Evolutionary conservation across 2,113 vertebrate genomes (phyloP).

Genomic region (Daubentonia madagascariensis): DNA sequence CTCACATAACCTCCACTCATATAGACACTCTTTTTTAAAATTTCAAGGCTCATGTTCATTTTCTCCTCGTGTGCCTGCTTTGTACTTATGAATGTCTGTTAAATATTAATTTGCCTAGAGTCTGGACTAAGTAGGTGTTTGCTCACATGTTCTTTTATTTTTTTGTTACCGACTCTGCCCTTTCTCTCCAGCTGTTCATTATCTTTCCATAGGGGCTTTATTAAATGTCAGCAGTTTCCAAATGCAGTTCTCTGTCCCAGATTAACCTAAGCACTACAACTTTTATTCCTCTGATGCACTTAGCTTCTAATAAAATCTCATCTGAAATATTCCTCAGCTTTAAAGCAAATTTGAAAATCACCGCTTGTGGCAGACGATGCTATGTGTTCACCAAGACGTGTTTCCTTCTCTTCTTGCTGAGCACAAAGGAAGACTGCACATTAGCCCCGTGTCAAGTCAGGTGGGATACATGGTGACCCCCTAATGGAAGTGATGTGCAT

Average conservation of each 20-base stretch:
- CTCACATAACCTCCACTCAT: too few species aligned
- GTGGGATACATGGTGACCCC: background rate
- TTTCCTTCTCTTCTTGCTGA: background rate
- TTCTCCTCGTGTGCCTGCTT: background rate
- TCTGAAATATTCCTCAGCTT: background rate
- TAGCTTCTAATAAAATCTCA: background rate
- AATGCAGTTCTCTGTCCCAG: background rate
- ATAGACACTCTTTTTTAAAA: background rate
- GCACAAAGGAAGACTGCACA: background rate
- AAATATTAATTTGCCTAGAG: background rate
- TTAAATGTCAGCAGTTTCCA: background rate
- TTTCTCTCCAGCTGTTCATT: background rate
- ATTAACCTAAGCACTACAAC: background rate
- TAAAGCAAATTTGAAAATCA: background rate
- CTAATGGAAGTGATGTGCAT: background rate
- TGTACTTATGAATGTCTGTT: background rate
- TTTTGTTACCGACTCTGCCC: background rate
- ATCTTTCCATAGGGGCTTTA: background rate
- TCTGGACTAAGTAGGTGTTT: background rate
- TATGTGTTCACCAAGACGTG: background rate
- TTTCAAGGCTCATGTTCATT: background rate
- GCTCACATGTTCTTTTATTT: background rate
- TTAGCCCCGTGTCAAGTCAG: background rate
- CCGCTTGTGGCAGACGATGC: background rate
- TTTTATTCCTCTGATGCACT: background rate